Base-by-base conservation (phyloP, 2,888 invertebrate species). In the Himalopsyche japonica region DNA sequence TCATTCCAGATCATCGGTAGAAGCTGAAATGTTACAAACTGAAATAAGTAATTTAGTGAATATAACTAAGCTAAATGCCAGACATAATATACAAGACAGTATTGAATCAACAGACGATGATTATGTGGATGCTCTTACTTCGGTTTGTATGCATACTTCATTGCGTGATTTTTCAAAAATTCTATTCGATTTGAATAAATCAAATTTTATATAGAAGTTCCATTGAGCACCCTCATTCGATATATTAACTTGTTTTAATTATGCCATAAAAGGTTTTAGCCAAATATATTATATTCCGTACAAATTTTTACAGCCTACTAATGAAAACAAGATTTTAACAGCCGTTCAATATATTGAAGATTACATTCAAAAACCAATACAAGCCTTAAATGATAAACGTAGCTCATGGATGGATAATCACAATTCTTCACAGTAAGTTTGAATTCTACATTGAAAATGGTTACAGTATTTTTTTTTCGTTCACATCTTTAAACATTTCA, bases 111-210 rank as follows among this genome's bases (percentile, higher is more conserved):
- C 91, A 4, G 93, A 93, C 78, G 93, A 93, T 76, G 93, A 94
- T 86, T 93, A 93, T 84, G 90, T 91, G 18, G 93, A 94, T 88
- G 93, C 93, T 7, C 89, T 93, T 86, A 93, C 93, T 20, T 93
- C 93, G 86, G 93, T 93, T 89, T 87, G 85, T 80, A 76, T 90
- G 30, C 89, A 89, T 87, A 89, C 89, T 5, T 90, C 90, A 15
- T 37, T 89, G 7, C n/a, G 6, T 0, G 30, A 77, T 30, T 32
- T 77, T 18, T n/a, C n/a, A n/a, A n/a, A n/a, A n/a, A n/a, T n/a
- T n/a, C n/a, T n/a, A n/a, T n/a, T n/a, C n/a, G n/a, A n/a, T n/a
- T n/a, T n/a, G n/a, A n/a, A n/a, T n/a, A n/a, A n/a, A n/a, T n/a
- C n/a, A n/a, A n/a, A n/a, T n/a, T n/a, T n/a, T n/a, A n/a, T n/a